Evolutionary conservation across 2,113 vertebrate genomes (phyloP).

Genomic region (Chauna torquata): DNA sequence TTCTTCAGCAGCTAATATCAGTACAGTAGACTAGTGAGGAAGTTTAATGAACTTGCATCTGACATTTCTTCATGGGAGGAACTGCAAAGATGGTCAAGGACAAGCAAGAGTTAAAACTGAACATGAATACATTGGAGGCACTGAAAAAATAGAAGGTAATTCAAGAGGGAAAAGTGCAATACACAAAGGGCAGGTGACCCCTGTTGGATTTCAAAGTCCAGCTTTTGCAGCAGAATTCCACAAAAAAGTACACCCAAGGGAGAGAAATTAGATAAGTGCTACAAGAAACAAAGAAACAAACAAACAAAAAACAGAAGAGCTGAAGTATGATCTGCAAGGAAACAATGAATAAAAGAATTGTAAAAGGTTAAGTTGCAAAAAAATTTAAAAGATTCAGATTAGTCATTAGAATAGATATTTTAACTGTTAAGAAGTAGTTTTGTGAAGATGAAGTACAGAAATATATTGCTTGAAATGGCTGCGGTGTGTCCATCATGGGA

Average conservation of each 20-base stretch:
- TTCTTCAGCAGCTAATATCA: background rate
- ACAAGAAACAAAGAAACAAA: background rate
- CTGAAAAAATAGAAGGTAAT: background rate
- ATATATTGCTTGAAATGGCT: background rate
- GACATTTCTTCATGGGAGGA: background rate
- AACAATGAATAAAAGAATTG: background rate
- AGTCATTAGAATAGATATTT: background rate
- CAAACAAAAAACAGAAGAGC: background rate
- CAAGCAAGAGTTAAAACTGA: background rate
- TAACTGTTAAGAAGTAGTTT: background rate
- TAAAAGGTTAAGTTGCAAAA: background rate
- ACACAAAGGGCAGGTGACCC: background rate
- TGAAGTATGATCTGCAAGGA: background rate
- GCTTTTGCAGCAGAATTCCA: background rate
- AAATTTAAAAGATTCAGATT: background rate
- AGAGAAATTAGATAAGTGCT: background rate
- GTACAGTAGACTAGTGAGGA: background rate
- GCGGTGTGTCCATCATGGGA: background rate
- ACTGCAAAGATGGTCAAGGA: background rate
- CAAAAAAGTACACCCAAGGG: background rate
- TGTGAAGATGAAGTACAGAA: background rate
- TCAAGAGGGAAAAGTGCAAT: background rate
- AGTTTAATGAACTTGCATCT: background rate
- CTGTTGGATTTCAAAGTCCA: background rate
- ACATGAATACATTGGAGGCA: background rate